Evolutionary conservation across 2,797 vertebrate species (phyloP).

Genomic region (Pseudochromis fuscus): DNA sequence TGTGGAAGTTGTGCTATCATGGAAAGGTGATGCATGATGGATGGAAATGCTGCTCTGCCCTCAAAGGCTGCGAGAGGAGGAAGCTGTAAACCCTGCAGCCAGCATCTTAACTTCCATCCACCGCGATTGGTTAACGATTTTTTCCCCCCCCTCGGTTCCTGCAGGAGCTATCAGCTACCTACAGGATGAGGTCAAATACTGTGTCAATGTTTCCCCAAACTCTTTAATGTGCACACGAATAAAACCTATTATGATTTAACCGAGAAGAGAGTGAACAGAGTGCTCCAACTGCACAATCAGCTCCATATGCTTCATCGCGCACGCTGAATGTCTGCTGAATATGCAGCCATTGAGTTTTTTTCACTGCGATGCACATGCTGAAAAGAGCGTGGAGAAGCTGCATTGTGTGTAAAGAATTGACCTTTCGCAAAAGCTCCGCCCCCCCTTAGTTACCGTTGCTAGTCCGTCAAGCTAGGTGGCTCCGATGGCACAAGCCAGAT

Average conservation of each 20-base stretch:
- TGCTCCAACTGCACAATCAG: constrained; percentile 38
- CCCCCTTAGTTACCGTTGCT: too few species aligned
- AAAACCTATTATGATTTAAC: constrained; percentile 47
- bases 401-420: constrained; percentile 26
- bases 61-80: constrained; percentile 42
- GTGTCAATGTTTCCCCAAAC: constrained; percentile 35
- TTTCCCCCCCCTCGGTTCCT: constrained; percentile 12
- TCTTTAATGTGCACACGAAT: constrained; percentile 51
- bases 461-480: too few species aligned
- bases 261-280: constrained; percentile 18
- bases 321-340: constrained; percentile 51
- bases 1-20: constrained; percentile 47
- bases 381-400: constrained; percentile 30
- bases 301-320: constrained; percentile 46
- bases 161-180: constrained; percentile 38
- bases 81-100: constrained; percentile 27
- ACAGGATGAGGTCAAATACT: constrained; percentile 50
- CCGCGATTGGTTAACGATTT: constrained; percentile 36
- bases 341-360: constrained; percentile 30
- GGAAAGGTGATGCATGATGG: constrained; percentile 67
- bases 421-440: too few species aligned
- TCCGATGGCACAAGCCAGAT: too few species aligned
- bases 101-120: constrained; percentile 49
- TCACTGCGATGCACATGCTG: constrained; percentile 6
- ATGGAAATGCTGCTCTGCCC: constrained; percentile 43